Evolutionary conservation across 64 coral and sea anemone species (phyloP), one percentile per base, ranked within the genome.

Genomic region (Astreopora myriophthalma): DNA sequence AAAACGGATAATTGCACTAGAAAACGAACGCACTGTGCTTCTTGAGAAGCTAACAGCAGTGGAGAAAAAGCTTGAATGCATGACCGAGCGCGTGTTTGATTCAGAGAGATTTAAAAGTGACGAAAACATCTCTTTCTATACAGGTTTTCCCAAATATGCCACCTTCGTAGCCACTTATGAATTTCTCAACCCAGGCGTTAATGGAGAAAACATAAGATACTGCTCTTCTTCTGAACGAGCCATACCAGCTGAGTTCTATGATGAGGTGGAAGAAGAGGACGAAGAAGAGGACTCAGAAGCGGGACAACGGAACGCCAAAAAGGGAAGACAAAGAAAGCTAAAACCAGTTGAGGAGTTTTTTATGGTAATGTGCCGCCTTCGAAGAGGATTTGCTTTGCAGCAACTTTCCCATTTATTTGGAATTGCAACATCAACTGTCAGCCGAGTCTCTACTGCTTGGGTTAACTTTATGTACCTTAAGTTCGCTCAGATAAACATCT

Each of bases 401-500:
- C 72, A 89, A 31, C 20, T 89, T 64, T 44, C 87, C 30, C 87
- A 89, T 66, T 9, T 89, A 25, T 89, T 48, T 78, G 51, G 51
- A 37, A 46, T 89, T 30, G 48, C 87, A 89, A 39, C 36, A 38
- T 89, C 87, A 77, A 76, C 87, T 33, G 67, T 89, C 26, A 89
- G 57, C 19, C 17, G 30, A 79, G 30, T 90, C n/a, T 81, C 81
- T 46, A 90, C 42, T 42, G 35, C 88, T 49, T 90, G 75, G 75
- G 49, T 90, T 48, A 90, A 79, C 49, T 90, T 68, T 55, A 90
- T 90, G 88, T 90, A 69, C 76, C 23, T 90, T 39, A 90, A 80
- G 60, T 90, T 79, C 81, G 88, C 34, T 69, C 76, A 52, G 17
- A 71, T 90, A 80, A 76, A 37, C 65, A 90, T 90, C 44, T 90